A percentile compares a stretch with the other conserved stretches of the same genome.
Conservation (phyloP, 1,140 invertebrate species). For the Colletes gigas region DNA sequence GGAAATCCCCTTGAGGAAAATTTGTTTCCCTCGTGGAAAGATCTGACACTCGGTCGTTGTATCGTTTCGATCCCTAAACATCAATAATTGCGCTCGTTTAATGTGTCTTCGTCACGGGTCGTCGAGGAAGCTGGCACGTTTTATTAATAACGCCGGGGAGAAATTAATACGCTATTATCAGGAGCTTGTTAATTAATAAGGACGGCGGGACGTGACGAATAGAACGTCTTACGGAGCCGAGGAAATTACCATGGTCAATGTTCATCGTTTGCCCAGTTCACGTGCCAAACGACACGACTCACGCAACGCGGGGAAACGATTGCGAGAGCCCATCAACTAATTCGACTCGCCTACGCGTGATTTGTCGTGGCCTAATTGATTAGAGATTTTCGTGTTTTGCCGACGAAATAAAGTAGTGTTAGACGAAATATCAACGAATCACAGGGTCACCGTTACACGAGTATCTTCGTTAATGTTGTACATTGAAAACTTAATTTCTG, state of each 20-base stretch:
- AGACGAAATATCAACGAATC: too few species aligned
- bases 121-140: constrained; percentile 1
- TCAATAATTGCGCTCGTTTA: not conserved
- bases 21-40: too few species aligned
- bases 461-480: too few species aligned
- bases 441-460: too few species aligned
- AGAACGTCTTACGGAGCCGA: constrained; percentile 57
- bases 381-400: not conserved
- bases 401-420: too few species aligned
- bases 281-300: constrained; percentile 26
- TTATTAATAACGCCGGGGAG: not conserved
- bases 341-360: not conserved
- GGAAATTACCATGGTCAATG: constrained; percentile 71
- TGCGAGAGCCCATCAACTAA: not conserved
- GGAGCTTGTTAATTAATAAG: constrained; percentile 17
- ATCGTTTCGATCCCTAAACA: too few species aligned
- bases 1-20: too few species aligned
- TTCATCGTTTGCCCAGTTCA: constrained; percentile 52
- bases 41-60: too few species aligned
- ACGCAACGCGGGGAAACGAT: constrained; percentile 14
- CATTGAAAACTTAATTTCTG: too few species aligned
- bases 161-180: constrained; percentile 13
- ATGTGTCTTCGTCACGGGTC: not conserved
- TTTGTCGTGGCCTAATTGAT: not conserved
- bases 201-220: constrained; percentile 37